phyloP scores from a whole-genome alignment of 1,140 invertebrate genomes.

The Dendroctonus ponderosae region DNA sequence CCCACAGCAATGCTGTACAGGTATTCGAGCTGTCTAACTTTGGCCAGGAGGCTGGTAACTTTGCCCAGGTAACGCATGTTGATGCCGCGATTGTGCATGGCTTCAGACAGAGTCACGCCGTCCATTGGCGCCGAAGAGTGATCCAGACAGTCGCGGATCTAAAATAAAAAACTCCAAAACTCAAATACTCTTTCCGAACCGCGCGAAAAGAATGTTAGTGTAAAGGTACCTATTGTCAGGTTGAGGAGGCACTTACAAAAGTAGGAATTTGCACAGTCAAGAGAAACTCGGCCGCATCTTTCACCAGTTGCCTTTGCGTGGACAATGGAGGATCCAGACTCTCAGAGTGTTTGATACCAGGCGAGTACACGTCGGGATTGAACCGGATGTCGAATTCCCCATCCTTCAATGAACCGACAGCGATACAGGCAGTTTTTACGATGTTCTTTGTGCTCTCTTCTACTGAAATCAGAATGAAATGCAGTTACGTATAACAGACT shows the following conservation, averaged over 20 bases:
- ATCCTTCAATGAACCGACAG: constrained; percentile 90
- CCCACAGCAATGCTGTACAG: constrained; percentile 82
- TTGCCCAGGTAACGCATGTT: constrained; percentile 96
- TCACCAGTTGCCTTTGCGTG: constrained; percentile 84
- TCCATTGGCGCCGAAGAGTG: constrained; percentile 93
- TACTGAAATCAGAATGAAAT: constrained; percentile 53
- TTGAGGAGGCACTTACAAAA: constrained; percentile 69
- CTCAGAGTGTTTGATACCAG: constrained; percentile 83
- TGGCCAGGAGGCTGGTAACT: constrained; percentile 73
- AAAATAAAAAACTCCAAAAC: too few species aligned
- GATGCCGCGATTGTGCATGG: constrained; percentile 91
- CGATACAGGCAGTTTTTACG: constrained; percentile 81
- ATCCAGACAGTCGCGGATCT: constrained; percentile 90
- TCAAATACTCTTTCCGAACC: too few species aligned
- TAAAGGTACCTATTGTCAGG: too few species aligned
- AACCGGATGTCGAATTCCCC: constrained; percentile 96
- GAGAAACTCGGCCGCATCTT: constrained; percentile 94
- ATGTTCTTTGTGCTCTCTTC: constrained; percentile 87
- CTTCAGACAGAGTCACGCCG: constrained; percentile 89
- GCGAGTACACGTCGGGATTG: constrained; percentile 97
- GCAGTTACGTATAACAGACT: too few species aligned
- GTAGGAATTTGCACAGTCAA: constrained; percentile 89
- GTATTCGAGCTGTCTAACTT: constrained; percentile 82
- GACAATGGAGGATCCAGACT: constrained; percentile 64
- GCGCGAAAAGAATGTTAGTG: too few species aligned